Percentiles rank a stretch among this genome's conserved stretches.
phyloP scores from a whole-genome alignment of 1,140 invertebrate species.

The Globodera rostochiensis region DNA sequence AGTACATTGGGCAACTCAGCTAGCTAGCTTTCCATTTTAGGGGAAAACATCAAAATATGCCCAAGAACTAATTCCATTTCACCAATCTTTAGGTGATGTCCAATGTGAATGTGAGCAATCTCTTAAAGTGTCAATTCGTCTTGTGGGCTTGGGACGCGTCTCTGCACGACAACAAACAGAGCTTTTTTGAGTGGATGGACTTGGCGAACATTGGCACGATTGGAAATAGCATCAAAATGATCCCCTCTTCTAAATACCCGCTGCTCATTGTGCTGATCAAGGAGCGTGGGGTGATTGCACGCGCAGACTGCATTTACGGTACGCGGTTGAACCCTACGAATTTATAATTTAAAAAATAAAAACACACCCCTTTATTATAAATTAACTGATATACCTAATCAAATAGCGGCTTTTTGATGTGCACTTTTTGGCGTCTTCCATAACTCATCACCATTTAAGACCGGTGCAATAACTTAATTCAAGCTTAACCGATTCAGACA shows the following conservation, averaged over 20 bases:
- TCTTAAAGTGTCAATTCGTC: conserved; percentile 48
- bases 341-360: conserved; percentile 5
- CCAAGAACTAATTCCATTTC: conserved; percentile 24
- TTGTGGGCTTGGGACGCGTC: conserved; percentile 52
- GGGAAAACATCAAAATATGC: not conserved
- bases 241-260: conserved; percentile 39
- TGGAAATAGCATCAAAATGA: conserved; percentile 22
- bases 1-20: too few relatives aligned
- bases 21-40: too few relatives aligned
- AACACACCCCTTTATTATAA: too few relatives aligned
- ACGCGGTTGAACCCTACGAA: not conserved
- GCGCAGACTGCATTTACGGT: conserved; percentile 26
- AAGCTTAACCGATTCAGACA: too few relatives aligned
- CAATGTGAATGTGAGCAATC: conserved; percentile 36
- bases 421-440: too few relatives aligned
- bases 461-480: too few relatives aligned
- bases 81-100: conserved; percentile 40
- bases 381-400: too few relatives aligned
- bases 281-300: conserved; percentile 36
- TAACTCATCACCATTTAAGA: too few relatives aligned
- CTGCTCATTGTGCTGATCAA: conserved; percentile 45
- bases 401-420: too few relatives aligned
- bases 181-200: conserved; percentile 40
- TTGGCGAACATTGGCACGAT: conserved; percentile 21
- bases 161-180: conserved; percentile 35